These are phyloP conservation scores for Paratrypauchen microcephalus DNA, from an alignment of 2,797 vertebrate genomes.

Conservation along the genomic window DNA sequence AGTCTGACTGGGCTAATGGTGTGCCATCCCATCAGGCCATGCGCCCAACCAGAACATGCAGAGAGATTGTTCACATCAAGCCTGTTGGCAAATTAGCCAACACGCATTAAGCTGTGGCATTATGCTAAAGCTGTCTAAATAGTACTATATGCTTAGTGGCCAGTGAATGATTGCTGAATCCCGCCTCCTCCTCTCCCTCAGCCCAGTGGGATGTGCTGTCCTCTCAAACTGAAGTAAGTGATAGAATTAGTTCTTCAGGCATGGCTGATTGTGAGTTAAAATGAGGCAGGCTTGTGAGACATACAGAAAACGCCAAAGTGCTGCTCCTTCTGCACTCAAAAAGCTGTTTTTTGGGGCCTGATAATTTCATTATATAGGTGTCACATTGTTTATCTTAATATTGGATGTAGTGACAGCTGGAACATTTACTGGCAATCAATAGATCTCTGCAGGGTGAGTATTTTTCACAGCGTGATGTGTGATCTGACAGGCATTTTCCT, in stretches of 20 bases:
- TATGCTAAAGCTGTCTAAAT: constrained; percentile 75
- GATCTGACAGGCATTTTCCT: constrained; percentile 69
- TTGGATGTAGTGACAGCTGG: constrained; percentile 74
- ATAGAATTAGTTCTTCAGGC: constrained; percentile 46
- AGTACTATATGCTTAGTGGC: constrained; percentile 68
- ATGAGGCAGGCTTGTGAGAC: constrained; percentile 30
- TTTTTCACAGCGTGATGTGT: constrained; percentile 72
- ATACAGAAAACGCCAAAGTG: constrained; percentile 7
- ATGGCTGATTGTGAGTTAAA: constrained; percentile 33
- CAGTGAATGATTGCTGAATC: constrained; percentile 62
- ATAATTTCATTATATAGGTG: constrained; percentile 60
- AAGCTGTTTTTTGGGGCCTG: constrained; percentile 34
- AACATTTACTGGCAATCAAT: constrained; percentile 78
- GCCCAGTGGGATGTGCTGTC: constrained; percentile 48
- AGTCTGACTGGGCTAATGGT: constrained; percentile 72
- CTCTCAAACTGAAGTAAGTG: constrained; percentile 47
- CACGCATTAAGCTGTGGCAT: constrained; percentile 69
- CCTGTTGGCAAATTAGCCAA: constrained; percentile 72
- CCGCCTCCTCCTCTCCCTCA: constrained; percentile 29
- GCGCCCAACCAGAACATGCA: constrained; percentile 73
- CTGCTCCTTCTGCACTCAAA: constrained; percentile 26
- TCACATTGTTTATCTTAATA: constrained; percentile 74
- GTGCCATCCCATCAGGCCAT: constrained; percentile 73
- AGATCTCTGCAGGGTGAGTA: constrained; percentile 69
- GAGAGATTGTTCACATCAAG: constrained; percentile 73